phyloP scores from a whole-genome alignment of 2,888 invertebrate genomes.

The Pristionchus fissidentatus region DNA sequence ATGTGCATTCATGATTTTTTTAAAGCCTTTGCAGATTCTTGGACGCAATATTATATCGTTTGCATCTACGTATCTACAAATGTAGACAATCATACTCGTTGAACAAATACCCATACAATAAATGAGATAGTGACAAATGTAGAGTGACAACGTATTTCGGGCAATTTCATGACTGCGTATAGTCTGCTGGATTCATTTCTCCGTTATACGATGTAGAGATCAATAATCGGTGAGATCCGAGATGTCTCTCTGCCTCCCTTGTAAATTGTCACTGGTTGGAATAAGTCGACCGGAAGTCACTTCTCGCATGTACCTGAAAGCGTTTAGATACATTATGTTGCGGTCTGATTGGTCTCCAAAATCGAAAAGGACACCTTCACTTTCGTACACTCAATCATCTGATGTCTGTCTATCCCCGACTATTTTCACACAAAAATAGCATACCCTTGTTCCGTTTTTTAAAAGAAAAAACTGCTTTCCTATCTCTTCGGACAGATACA shows the following conservation, averaged over 20 bases:
- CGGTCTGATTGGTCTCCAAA: no score
- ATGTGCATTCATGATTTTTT: no score
- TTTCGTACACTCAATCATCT: no score
- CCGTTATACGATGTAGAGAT: background rate
- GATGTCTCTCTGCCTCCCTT: slow-evolving; percentile 26
- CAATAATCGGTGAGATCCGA: slow-evolving; percentile 43
- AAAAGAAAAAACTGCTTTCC: background rate
- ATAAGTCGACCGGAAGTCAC: background rate
- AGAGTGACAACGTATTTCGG: slow-evolving; percentile 6
- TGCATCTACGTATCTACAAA: no score
- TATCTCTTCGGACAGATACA: background rate
- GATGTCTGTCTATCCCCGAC: no score
- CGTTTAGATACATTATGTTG: background rate
- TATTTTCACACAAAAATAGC: no score
- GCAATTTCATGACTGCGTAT: background rate
- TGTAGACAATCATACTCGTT: background rate
- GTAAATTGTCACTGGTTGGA: background rate
- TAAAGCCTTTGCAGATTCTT: no score
- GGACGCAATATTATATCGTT: no score
- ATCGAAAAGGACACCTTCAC: no score
- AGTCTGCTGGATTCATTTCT: background rate
- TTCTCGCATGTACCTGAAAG: slow-evolving; percentile 33
- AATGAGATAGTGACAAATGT: slow-evolving; percentile 4
- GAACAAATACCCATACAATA: slow-evolving; percentile 19
- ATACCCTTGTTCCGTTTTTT: no score